Evolutionary conservation across 2,888 invertebrate species (phyloP).

Genomic region (Drosophila anomelani): DNA sequence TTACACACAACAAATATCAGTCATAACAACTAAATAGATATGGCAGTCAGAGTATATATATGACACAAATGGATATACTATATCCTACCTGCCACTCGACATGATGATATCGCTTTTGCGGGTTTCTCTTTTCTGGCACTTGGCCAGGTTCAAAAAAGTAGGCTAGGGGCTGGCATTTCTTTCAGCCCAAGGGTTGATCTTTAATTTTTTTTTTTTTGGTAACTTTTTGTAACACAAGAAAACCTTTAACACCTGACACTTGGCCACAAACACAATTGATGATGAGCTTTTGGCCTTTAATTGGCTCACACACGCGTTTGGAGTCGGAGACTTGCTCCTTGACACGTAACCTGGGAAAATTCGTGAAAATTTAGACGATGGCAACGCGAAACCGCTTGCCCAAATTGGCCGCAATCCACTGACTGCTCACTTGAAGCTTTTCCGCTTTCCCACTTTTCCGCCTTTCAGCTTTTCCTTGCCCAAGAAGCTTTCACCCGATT

Average conservation of each 20-base stretch:
- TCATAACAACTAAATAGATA: slow-evolving; percentile 55
- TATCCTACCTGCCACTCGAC: slow-evolving; percentile 76
- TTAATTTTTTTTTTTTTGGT: slow-evolving; percentile 4
- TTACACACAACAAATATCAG: slow-evolving; percentile 66
- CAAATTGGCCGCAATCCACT: slow-evolving; percentile 71
- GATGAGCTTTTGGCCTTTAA: slow-evolving; percentile 58
- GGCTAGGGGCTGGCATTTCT: slow-evolving; percentile 19
- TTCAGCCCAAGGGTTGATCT: slow-evolving; percentile 19
- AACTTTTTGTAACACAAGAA: slow-evolving; percentile 6
- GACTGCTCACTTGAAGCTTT: slow-evolving; percentile 75
- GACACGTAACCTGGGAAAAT: slow-evolving; percentile 45
- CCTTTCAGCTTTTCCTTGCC: slow-evolving; percentile 55
- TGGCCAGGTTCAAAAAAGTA: slow-evolving; percentile 29
- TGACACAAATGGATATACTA: slow-evolving; percentile 17
- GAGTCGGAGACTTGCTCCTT: slow-evolving; percentile 17
- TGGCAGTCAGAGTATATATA: slow-evolving; percentile 13
- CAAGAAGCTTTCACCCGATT: slow-evolving; percentile 40
- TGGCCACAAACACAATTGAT: not conserved
- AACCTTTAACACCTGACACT: slow-evolving; percentile 28
- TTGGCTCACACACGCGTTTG: slow-evolving; percentile 50
- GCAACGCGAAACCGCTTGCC: slow-evolving; percentile 45
- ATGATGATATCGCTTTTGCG: slow-evolving; percentile 39
- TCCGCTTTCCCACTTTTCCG: slow-evolving; percentile 35
- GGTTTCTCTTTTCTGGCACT: slow-evolving; percentile 39
- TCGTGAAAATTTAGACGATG: slow-evolving; percentile 1